These are phyloP conservation scores for Drosophila rubida DNA, from an alignment of 2,888 invertebrate genomes.

Conservation along the genomic window DNA sequence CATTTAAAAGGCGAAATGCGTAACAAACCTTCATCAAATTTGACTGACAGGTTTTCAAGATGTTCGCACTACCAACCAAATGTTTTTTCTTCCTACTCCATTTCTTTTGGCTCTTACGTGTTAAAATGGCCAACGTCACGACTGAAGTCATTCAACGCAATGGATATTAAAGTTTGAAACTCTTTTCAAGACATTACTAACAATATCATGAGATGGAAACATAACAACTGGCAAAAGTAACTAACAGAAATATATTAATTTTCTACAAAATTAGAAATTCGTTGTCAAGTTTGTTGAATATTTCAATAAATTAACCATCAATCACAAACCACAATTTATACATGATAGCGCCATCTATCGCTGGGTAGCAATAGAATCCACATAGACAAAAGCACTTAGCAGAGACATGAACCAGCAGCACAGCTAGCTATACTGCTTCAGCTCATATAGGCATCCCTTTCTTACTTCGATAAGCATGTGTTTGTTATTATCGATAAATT, in stretches of 20 bases:
- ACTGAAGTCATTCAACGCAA: not conserved
- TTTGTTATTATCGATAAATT: conserved; percentile 10
- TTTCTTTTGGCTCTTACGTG: conserved; percentile 42
- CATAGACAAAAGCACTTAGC: not conserved
- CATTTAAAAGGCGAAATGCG: conserved; percentile 73
- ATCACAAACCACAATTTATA: not conserved
- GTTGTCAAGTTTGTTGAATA: not conserved
- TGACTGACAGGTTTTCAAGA: conserved; percentile 84
- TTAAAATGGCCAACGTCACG: conserved; percentile 57
- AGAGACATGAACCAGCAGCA: conserved; percentile 12
- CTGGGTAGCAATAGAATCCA: conserved; percentile 5
- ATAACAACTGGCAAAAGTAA: too few relatives aligned
- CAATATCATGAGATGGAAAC: too few relatives aligned
- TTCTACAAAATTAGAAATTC: not conserved
- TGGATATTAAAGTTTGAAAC: not conserved
- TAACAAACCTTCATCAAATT: conserved; percentile 83
- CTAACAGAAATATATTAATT: too few relatives aligned
- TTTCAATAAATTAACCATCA: not conserved
- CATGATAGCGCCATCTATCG: conserved; percentile 46
- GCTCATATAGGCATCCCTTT: conserved; percentile 4
- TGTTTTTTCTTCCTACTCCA: conserved; percentile 58
- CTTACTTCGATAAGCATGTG: not conserved
- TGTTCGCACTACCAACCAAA: conserved; percentile 79
- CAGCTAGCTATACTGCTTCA: conserved; percentile 11
- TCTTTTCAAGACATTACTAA: too few relatives aligned